Conservation (phyloP, 1,140 invertebrate genomes). For the Eriosoma lanigerum region DNA sequence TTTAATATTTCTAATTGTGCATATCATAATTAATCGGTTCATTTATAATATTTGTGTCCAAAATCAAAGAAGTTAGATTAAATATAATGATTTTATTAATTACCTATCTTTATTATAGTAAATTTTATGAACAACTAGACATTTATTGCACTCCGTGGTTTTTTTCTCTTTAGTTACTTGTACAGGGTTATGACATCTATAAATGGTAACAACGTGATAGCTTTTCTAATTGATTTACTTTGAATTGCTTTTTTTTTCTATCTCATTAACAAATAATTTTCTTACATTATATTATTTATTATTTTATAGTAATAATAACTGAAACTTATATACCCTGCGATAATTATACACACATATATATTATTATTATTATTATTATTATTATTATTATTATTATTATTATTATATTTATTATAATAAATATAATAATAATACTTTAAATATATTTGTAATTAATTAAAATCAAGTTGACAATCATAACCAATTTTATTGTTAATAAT, state of each 20-base stretch:
- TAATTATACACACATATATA: no score
- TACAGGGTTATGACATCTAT: conserved; percentile 41
- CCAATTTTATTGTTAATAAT: conserved; percentile 8
- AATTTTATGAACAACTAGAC: neutral
- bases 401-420: neutral
- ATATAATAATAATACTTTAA: neutral
- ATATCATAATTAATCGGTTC: conserved; percentile 6
- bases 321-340: no score
- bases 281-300: neutral
- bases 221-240: neutral
- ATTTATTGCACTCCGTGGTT: neutral
- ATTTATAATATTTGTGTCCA: neutral
- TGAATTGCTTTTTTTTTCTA: conserved; percentile 5
- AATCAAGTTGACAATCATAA: conserved; percentile 41
- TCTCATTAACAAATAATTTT: neutral
- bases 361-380: no score
- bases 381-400: neutral
- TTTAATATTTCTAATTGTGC: neutral
- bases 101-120: no score
- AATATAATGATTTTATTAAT: conserved; percentile 6
- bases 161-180: conserved; percentile 19
- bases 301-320: neutral
- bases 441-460: neutral
- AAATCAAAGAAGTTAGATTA: neutral
- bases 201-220: conserved; percentile 19